Evolutionary conservation across 2,888 invertebrate species (phyloP), one percentile per base, ranked within the genome.

Genomic region (Hyles lineata): DNA sequence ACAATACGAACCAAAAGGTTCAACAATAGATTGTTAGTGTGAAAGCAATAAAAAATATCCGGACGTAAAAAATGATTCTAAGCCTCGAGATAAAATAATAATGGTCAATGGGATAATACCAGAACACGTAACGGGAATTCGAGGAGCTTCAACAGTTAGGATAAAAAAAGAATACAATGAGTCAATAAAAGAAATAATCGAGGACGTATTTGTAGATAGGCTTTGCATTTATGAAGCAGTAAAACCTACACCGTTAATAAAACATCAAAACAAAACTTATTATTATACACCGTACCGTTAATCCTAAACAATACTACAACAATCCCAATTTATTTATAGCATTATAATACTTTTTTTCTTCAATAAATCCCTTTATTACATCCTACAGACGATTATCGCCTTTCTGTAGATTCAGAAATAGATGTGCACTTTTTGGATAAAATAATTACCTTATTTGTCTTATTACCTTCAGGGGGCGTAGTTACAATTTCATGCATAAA

Each of bases 101-200:
- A 21, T 67, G 43, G 43, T 67, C 50, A 67, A 67, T 67, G 67
- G 67, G 43, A 25, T 60, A 60, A 67, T 67, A 21, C 55, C 17
- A 55, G 11, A 21, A 50, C 7, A 67, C 17, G 50, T 67, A 67
- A 67, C 67, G 50, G 63, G 67, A 50, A 67, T 43, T 43, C 1
- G 15, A 25, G 15, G 17, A 43, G 23, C 6, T 43, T 23, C 21
- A 17, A 67, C 67, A 50, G 23, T 67, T 67, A 67, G 23, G 60
- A 19, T 8, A 21, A 43, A 50, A 50, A 67, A 21, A 23, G 67
- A 61, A 17, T 63, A 35, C 35, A 15, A 23, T 50, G 8, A 23
- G 23, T 5, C 67, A 43, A 67, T 23, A 23, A 67, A 67, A 50
- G 23, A 50, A 23, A 21, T 21, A 6, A 32, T 32, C n/a, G n/a